Evolutionary conservation across 2,888 invertebrate species (phyloP).

Genomic region (Drosophila affinis): DNA sequence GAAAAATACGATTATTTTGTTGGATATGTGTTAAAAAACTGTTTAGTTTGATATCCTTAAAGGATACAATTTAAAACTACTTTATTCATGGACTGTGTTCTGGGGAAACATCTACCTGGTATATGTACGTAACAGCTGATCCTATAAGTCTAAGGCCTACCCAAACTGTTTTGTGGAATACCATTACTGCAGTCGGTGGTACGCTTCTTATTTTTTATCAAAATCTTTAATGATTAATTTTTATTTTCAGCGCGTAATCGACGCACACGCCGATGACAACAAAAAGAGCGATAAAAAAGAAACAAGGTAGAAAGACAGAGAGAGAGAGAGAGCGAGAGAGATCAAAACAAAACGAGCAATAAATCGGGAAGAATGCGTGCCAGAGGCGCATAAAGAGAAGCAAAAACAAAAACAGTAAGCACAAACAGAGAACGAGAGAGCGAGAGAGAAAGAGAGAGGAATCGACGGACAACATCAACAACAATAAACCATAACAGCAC

Average conservation of each 20-base stretch:
- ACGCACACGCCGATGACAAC: conserved; percentile 38
- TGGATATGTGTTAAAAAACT: too few species aligned
- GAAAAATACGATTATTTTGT: too few species aligned
- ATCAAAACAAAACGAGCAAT: conserved; percentile 43
- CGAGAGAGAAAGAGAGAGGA: conserved; percentile 27
- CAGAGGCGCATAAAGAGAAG: conserved; percentile 22
- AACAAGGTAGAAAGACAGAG: conserved; percentile 4
- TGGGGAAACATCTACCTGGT: background rate
- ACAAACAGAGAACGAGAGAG: conserved; percentile 10
- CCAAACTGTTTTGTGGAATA: conserved; percentile 9
- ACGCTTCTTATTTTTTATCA: conserved; percentile 18
- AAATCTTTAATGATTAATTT: conserved; percentile 62
- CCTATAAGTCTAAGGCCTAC: background rate
- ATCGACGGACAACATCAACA: background rate
- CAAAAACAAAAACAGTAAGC: conserved; percentile 40
- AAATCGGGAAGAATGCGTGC: conserved; percentile 45
- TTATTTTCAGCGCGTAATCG: conserved; percentile 73
- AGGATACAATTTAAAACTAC: too few species aligned
- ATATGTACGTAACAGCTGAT: background rate
- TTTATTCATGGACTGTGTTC: background rate
- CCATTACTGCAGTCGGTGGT: conserved; percentile 26
- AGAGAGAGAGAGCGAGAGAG: conserved; percentile 1
- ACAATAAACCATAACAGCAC: conserved; percentile 21
- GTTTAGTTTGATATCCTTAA: too few species aligned
- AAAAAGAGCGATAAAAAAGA: conserved; percentile 15